These are phyloP conservation scores for Himalopsyche phryganea DNA, from an alignment of 1,140 invertebrate species.

Conservation along the genomic window DNA sequence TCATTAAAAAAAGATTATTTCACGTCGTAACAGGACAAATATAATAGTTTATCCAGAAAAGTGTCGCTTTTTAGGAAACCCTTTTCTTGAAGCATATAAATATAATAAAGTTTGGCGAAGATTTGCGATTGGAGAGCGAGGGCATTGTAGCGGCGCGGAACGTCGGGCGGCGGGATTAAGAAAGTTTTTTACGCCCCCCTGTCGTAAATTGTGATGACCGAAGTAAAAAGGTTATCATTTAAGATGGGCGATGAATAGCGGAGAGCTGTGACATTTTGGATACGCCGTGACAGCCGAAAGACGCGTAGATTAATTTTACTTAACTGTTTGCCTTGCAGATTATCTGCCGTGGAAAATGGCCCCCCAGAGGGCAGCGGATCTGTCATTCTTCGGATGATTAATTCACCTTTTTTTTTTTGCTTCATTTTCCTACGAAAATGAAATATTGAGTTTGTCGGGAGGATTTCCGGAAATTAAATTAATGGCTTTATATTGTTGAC, in stretches of 20 bases:
- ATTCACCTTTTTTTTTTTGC: conserved; percentile 9
- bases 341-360: conserved; percentile 5
- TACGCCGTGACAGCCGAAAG: conserved; percentile 28
- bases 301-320: conserved; percentile 33
- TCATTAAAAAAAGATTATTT: no score
- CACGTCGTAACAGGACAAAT: no score
- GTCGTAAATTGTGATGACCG: conserved; percentile 27
- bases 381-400: conserved; percentile 21
- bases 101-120: conserved; percentile 27
- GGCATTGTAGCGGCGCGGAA: not conserved
- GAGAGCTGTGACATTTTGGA: conserved; percentile 24
- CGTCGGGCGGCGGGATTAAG: conserved; percentile 11
- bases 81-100: no score
- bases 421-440: no score
- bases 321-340: conserved; percentile 26
- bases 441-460: no score
- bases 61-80: no score
- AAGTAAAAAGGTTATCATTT: conserved; percentile 29
- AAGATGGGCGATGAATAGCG: conserved; percentile 22
- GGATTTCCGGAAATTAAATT: no score
- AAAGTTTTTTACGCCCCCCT: conserved; percentile 15
- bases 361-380: not conserved
- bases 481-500: no score
- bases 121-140: conserved; percentile 20
- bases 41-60: no score